Evolutionary conservation across 2,888 invertebrate genomes (phyloP), one percentile per base, ranked within the genome.

Genomic region (Priapulus caudatus): DNA sequence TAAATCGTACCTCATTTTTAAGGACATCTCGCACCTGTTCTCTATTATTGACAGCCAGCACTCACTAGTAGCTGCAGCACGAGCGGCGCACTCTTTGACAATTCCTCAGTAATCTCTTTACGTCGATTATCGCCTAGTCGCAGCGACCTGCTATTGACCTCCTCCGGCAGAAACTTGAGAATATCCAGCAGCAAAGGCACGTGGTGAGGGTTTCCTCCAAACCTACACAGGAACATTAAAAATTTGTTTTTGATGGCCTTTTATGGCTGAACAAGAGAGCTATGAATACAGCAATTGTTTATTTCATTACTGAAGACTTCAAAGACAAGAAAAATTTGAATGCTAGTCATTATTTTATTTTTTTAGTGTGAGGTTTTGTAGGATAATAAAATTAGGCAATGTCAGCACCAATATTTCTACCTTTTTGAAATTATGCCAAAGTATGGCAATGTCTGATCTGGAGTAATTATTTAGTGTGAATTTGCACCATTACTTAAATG

Each of bases 131-230:
- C 87, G 43, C 95, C 97, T 55, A 98, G 76, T 64, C 73, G 64
- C 22, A 75, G 61, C 43, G 72, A 68, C 47, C 70, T 60, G 56
- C 71, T 74, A 56, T 68, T 70, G 3, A 72, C 68, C 79, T 98
- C 97, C 75, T 98, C 97, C 3, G 97, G 95, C 64, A 97, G 75
- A 21, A 95, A 86, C 47, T 86, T 91, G 59, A 98, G 77, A 60
- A 97, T 81, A 78, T 93, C 92, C 61, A 97, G 70, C 54, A 97
- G 75, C 21, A 90, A 88, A 77, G 84, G 85, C 59, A 86, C 76
- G 21, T 78, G 72, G 33, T 70, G 66, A 15, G 64, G 58, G 55
- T 65, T 67, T 24, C 57, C 58, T 43, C 68, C 69, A 64, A 68
- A 70, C 56, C 71, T 71, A 55, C 18, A 57, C 58, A 48, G 52